Base-by-base conservation (phyloP, 2,888 invertebrate species). In the Slavum lentiscoides region DNA sequence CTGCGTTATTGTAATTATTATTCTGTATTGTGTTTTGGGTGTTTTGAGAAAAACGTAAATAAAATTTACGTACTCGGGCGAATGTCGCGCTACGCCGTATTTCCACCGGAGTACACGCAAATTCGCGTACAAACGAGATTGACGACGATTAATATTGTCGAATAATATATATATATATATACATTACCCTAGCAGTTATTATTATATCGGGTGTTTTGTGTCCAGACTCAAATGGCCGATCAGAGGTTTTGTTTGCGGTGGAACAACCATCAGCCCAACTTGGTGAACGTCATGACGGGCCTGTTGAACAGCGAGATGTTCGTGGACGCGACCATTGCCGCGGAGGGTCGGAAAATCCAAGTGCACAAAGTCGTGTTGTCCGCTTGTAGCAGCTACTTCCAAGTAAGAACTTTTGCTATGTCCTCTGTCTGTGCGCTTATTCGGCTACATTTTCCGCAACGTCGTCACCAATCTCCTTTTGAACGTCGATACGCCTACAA, bases 221-320 rank as follows among this genome's bases (percentile, higher is more conserved):
- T 74, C 49, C 67, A 76, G 76, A 59, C 59, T 43, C 76, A 59
- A 76, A 92, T 91, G 92, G 88, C 90, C 83, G 89, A 90, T 85
- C 93, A 93, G 86, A 93, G 94, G 85, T 94, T 93, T 86, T 93
- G 93, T 85, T 88, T 94, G 84, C 88, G 95, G 85, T 96, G 96
- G 96, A 96, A 96, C 88, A 95, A 95, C 89, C 95, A 96, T 89
- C 95, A 95, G 86, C 94, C 94, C 74, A 96, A 96, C 87, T 94
- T 96, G 87, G 94, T 95, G 85, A 93, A 94, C 13, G 94, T 94
- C 85, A 95, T 96, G 87, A 93, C 94, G 66, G 92, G 91, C 84
- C 89, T 96, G 84, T 88, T 95, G 83, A 93, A 91, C 86, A 94
- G 92, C 85, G 94, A 95, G 86, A 91, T 93, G 5, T 88, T 96